These are phyloP conservation scores for Zophobas atratus DNA, from an alignment of 1,140 invertebrate genomes.

Conservation along the genomic window DNA sequence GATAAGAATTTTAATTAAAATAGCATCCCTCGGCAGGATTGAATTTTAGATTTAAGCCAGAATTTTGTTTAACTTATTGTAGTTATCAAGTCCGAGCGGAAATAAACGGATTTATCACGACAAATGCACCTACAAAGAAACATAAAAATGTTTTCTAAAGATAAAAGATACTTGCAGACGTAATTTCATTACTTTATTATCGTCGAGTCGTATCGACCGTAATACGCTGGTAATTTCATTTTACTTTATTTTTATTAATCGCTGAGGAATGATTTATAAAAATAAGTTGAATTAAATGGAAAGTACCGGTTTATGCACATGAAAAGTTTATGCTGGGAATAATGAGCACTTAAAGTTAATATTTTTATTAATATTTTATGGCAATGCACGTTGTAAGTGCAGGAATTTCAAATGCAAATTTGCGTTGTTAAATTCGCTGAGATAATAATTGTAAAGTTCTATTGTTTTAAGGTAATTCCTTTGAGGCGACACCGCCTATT, in stretches of 20 bases:
- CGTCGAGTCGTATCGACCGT: slow-evolving; percentile 23
- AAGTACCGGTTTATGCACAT: slow-evolving; percentile 4
- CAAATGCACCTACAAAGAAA: slow-evolving; percentile 27
- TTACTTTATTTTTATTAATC: slow-evolving; percentile 41
- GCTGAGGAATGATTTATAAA: slow-evolving; percentile 37
- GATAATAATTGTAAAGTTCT: slow-evolving; percentile 51
- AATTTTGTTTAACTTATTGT: slow-evolving; percentile 11
- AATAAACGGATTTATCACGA: slow-evolving; percentile 30
- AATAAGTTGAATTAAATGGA: neutral
- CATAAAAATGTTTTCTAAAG: slow-evolving; percentile 12
- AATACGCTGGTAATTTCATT: slow-evolving; percentile 21
- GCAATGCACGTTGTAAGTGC: slow-evolving; percentile 28
- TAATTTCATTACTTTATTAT: slow-evolving; percentile 40
- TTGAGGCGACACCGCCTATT: slow-evolving; percentile 31
- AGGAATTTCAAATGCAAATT: slow-evolving; percentile 47
- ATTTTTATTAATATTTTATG: slow-evolving; percentile 18
- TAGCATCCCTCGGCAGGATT: neutral
- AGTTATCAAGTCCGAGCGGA: slow-evolving; percentile 16
- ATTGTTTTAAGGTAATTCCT: slow-evolving; percentile 52
- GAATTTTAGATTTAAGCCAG: slow-evolving; percentile 8
- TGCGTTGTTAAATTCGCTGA: slow-evolving; percentile 42
- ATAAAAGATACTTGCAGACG: slow-evolving; percentile 39
- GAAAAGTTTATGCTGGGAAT: neutral
- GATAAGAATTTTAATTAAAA: slow-evolving; percentile 21
- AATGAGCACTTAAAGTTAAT: slow-evolving; percentile 7